Base-by-base conservation (phyloP, 2,888 invertebrate genomes). In the Leistus spinibarbis region DNA sequence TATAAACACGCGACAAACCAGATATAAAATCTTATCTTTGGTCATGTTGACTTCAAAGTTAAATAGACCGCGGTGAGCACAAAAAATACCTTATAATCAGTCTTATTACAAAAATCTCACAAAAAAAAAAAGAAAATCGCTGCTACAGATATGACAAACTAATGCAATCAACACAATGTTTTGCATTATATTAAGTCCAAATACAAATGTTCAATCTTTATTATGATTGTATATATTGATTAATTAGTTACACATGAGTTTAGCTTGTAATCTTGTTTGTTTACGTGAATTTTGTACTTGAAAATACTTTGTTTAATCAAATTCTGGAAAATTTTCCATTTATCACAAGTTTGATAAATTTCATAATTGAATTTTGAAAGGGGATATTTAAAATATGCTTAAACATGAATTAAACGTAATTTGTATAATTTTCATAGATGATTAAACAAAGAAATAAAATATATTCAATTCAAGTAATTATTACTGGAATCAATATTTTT, bases 21-120 rank as follows among this genome's bases (percentile, higher is more conserved):
- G 72, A 72, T 72, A 72, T 54, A 57, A 57, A 65, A 72, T 66
- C 72, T 72, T 72, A 72, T 72, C 72, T 54, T 10, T 16, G 24
- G 40, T n/a, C 57, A 60, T 24, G 69, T 64, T 20, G 24, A 62
- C 62, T 70, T 64, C 71, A 71, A 71, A 70, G 70, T 19, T 40
- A 69, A 64, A 60, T 60, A 60, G 19, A 19, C 71, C 71, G 71
- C 64, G 9, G 16, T 4, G 57, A 53, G 53, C 54, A 64, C 54
- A 71, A 71, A 71, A 17, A 7, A 19, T 9, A 60, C 17, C 13
- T 60, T 40, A 40, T 40, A 40, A 5, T 40, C 9, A 2, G 40
- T 4, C n/a, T n/a, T n/a, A 40, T 40, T 40, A 40, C 40, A 40
- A 40, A 40, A 40, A 40, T 40, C 3, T 40, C 13, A 13, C 40